Percentiles rank a stretch among this genome's conserved stretches.
Conservation (phyloP, 2,797 vertebrate species). For the Ambastaia sidthimunki region DNA sequence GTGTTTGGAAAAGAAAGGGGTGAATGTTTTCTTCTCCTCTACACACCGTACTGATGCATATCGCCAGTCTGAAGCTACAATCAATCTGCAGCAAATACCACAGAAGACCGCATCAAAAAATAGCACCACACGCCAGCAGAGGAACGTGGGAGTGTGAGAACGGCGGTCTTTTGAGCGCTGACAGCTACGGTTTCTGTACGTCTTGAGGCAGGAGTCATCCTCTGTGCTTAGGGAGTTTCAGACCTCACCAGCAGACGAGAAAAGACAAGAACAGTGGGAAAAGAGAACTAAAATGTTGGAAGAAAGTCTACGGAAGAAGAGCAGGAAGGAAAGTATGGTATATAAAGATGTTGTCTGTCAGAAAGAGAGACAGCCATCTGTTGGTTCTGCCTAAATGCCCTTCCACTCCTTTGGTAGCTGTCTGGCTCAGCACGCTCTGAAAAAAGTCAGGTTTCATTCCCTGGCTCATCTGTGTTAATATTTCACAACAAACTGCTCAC, state of each 20-base stretch:
- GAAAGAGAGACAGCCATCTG: constrained; percentile 68
- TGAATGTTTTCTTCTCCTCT: constrained; percentile 54
- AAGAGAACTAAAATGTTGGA: constrained; percentile 1
- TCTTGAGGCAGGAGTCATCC: constrained; percentile 11
- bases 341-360: constrained; percentile 54
- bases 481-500: constrained; percentile 67
- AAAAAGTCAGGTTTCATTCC: constrained; percentile 65
- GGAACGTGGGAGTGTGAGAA: constrained; percentile 8
- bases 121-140: background rate
- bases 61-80: constrained; percentile 66
- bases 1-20: constrained; percentile 29
- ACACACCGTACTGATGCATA: constrained; percentile 67
- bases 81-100: constrained; percentile 51
- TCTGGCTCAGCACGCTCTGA: constrained; percentile 62
- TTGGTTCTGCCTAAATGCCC: constrained; percentile 55
- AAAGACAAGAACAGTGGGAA: background rate
- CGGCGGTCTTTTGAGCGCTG: constrained; percentile 9
- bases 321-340: constrained; percentile 14
- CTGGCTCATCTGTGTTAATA: constrained; percentile 68
- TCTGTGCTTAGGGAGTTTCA: background rate
- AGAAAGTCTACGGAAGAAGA: constrained; percentile 40
- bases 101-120: constrained; percentile 19
- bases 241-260: constrained; percentile 5
- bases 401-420: constrained; percentile 45
- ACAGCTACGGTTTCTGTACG: constrained; percentile 3